phyloP scores from a whole-genome alignment of 2,113 vertebrate genomes.

The Chlorocebus sabaeus region DNA sequence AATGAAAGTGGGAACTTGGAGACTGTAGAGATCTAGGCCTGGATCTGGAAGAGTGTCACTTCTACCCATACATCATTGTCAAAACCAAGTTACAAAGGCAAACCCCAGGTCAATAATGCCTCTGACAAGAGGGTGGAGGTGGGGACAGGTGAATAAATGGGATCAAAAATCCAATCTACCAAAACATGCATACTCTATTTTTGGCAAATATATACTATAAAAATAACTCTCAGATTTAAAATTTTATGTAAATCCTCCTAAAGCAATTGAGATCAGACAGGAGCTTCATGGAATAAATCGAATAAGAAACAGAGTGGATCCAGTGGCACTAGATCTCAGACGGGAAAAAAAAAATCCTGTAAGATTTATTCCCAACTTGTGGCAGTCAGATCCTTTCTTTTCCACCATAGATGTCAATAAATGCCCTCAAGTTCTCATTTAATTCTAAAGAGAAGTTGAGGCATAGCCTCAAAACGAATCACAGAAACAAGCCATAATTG shows the following conservation, averaged over 20 bases:
- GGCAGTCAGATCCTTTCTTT: not conserved
- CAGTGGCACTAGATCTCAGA: not conserved
- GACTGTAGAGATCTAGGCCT: not conserved
- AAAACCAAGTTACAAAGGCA: not conserved
- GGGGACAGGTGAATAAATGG: not conserved
- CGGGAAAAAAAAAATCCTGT: not conserved
- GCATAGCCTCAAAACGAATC: not conserved
- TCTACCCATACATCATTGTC: not conserved
- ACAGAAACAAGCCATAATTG: not conserved
- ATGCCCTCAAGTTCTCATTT: not conserved
- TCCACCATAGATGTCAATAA: not conserved
- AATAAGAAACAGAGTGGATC: not conserved
- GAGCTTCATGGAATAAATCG: not conserved
- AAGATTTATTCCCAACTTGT: not conserved
- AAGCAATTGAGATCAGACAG: not conserved
- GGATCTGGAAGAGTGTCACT: not conserved
- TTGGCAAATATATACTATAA: not conserved
- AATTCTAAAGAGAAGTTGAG: not conserved
- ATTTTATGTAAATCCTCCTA: not conserved
- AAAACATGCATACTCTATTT: not conserved
- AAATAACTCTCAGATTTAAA: not conserved
- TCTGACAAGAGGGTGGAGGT: not conserved
- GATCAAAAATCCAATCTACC: not conserved
- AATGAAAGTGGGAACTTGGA: too few relatives aligned
- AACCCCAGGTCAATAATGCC: not conserved